phyloP scores from a whole-genome alignment of 2,888 invertebrate genomes.

The Drosophila pseudotakahashii region DNA sequence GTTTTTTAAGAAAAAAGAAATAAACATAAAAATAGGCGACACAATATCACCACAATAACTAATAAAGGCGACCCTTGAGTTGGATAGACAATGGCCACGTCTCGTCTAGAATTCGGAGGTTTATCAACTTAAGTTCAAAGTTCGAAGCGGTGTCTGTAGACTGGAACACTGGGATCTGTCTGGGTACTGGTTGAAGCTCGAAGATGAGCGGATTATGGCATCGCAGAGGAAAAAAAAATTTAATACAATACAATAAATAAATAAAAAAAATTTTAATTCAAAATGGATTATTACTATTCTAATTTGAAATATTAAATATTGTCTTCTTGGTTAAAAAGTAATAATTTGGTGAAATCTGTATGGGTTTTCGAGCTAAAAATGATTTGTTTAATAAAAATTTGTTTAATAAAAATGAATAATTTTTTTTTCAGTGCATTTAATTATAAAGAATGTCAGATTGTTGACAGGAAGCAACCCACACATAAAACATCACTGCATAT shows the following conservation, averaged over 20 bases:
- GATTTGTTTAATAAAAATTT: no score
- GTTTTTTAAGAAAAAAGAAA: background rate
- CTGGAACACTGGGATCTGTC: constrained; percentile 10
- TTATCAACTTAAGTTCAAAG: constrained; percentile 58
- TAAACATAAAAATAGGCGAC: background rate
- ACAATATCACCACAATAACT: constrained; percentile 5
- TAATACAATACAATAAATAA: no score
- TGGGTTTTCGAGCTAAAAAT: no score
- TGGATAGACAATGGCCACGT: background rate
- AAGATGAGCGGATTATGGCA: constrained; percentile 25
- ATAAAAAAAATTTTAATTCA: no score
- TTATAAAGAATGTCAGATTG: background rate
- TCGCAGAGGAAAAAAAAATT: background rate
- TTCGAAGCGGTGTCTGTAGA: constrained; percentile 45
- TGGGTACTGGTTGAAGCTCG: background rate
- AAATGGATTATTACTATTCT: background rate
- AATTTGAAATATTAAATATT: no score
- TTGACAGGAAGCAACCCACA: constrained; percentile 10
- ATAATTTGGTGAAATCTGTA: no score
- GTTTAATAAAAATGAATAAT: no score
- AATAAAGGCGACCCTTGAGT: background rate
- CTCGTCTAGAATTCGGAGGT: constrained; percentile 4
- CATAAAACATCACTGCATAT: constrained; percentile 1
- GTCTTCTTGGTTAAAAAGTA: background rate
- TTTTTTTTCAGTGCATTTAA: background rate